Percentiles rank a stretch among this genome's conserved stretches.
Conservation (phyloP, 1,140 invertebrate species). For the Diploscapter pachys region DNA sequence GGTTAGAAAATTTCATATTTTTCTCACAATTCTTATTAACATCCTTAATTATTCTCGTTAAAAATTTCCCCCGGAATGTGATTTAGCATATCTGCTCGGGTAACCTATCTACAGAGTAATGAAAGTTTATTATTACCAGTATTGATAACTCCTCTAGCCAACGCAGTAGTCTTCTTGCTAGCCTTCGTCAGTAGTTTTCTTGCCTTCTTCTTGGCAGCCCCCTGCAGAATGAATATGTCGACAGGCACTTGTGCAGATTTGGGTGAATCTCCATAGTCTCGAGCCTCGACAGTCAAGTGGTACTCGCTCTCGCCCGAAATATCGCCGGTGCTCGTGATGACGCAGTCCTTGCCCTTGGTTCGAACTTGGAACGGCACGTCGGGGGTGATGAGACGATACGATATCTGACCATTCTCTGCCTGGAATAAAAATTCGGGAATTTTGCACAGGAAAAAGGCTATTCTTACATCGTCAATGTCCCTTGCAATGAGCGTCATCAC, state of each 20-base stretch:
- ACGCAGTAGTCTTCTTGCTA: background rate
- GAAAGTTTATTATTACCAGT: background rate
- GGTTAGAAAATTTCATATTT: no score
- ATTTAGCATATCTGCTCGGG: no score
- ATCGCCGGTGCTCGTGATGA: slow-evolving; percentile 11
- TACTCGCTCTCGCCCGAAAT: background rate
- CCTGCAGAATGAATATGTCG: slow-evolving; percentile 21
- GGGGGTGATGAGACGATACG: slow-evolving; percentile 17
- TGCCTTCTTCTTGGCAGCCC: slow-evolving; percentile 18
- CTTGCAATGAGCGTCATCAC: slow-evolving; percentile 13
- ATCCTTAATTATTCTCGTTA: no score
- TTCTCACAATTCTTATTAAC: no score
- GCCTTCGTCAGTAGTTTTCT: background rate
- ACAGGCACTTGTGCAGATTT: slow-evolving; percentile 16
- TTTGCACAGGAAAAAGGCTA: no score
- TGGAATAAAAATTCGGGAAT: no score
- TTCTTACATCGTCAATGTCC: slow-evolving; percentile 16
- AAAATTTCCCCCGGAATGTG: no score
- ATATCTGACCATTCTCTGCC: slow-evolving; percentile 25
- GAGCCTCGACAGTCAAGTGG: slow-evolving; percentile 23
- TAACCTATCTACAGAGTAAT: no score
- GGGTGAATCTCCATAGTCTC: slow-evolving; percentile 24
- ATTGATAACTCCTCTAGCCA: background rate
- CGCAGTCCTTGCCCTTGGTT: slow-evolving; percentile 6
- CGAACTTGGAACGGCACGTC: slow-evolving; percentile 26